Evolutionary conservation across 64 coral and sea anemone species (phyloP).

Genomic region (Actinia equina): DNA sequence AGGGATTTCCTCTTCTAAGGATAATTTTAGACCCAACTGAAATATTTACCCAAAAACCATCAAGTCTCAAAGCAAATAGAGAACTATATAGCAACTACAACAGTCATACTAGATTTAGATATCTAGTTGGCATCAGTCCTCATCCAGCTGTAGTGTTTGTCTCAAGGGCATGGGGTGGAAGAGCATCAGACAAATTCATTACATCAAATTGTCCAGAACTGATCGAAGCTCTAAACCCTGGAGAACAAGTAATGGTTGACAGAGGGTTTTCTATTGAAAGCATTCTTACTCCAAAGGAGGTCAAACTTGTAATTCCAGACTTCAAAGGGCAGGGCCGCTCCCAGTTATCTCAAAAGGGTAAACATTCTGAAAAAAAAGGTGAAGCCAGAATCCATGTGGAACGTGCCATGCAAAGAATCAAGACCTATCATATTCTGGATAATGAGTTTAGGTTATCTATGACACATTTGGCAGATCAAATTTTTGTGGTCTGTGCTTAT

Average conservation of each 20-base stretch:
- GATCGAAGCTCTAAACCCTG: conserved; percentile 16
- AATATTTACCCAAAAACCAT: conserved; percentile 53
- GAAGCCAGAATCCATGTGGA: conserved; percentile 54
- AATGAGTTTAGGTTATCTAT: conserved; percentile 38
- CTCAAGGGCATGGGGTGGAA: conserved; percentile 39
- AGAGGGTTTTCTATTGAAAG: conserved; percentile 46
- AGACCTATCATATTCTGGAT: conserved; percentile 46
- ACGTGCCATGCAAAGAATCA: conserved; percentile 42
- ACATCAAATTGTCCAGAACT: conserved; percentile 36
- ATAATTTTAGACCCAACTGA: conserved; percentile 42
- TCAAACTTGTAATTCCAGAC: conserved; percentile 34
- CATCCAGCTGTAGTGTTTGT: conserved; percentile 46
- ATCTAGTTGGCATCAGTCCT: conserved; percentile 56
- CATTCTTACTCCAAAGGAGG: conserved; percentile 22
- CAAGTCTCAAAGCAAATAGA: conserved; percentile 39
- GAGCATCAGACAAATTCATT: conserved; percentile 41
- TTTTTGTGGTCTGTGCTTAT: conserved; percentile 57
- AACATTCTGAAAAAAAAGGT: conserved; percentile 48
- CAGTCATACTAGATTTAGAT: conserved; percentile 57
- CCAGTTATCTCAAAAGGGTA: conserved; percentile 30
- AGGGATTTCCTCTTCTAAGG: conserved; percentile 31
- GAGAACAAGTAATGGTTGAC: conserved; percentile 50
- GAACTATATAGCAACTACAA: conserved; percentile 52
- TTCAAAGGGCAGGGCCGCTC: conserved; percentile 3
- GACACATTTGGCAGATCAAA: conserved; percentile 54